Evolutionary conservation across 2,797 vertebrate genomes (phyloP).

Genomic region (Clarias fuscus): DNA sequence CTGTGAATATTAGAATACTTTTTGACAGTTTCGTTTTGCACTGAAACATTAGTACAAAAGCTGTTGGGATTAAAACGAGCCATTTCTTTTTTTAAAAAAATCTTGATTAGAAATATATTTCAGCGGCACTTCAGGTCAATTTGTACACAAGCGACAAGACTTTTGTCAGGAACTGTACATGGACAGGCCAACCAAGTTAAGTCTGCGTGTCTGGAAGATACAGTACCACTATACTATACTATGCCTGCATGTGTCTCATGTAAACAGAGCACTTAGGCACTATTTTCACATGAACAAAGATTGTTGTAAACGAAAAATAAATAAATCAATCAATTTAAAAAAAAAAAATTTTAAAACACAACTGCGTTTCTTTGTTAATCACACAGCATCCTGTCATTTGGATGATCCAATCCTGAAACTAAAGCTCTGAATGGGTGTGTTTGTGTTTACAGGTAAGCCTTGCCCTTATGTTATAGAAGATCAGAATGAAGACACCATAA

Average conservation of each 20-base stretch:
- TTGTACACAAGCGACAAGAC: no score
- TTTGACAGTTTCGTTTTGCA: no score
- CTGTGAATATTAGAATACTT: no score
- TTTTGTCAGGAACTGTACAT: no score
- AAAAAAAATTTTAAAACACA: not conserved
- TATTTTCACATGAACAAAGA: not conserved
- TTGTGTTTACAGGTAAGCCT: slow-evolving; percentile 61
- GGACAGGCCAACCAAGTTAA: not conserved
- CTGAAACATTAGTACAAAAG: no score
- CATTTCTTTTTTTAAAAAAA: no score
- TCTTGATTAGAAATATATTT: no score
- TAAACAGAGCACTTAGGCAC: not conserved
- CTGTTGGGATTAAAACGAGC: no score
- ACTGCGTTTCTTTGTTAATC: not conserved
- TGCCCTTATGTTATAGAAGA: slow-evolving; percentile 83
- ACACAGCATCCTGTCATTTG: not conserved
- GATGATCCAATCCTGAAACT: not conserved
- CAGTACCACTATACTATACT: not conserved
- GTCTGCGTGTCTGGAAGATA: not conserved
- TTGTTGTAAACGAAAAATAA: no score
- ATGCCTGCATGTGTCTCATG: not conserved
- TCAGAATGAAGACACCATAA: slow-evolving; percentile 92
- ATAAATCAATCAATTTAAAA: no score
- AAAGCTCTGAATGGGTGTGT: slow-evolving; percentile 1
- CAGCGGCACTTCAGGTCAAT: no score